phyloP scores from a whole-genome alignment of 2,113 vertebrate species.

The Semicossyphus pulcher region DNA sequence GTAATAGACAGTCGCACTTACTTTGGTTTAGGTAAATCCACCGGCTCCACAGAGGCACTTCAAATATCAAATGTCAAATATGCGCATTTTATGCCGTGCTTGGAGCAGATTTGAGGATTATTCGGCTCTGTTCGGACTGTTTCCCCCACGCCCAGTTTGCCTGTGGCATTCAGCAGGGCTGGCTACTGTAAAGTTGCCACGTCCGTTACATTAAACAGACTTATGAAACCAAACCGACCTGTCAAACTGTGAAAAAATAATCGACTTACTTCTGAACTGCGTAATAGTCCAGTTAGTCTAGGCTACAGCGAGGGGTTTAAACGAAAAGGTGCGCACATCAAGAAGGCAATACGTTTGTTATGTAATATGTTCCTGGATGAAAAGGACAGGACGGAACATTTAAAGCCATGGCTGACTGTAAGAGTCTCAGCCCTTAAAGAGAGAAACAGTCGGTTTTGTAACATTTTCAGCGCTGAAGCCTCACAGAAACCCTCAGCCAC shows the following conservation, averaged over 20 bases:
- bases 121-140: conserved; percentile 43
- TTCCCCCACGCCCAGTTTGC: conserved; percentile 77
- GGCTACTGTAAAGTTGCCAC: conserved; percentile 80
- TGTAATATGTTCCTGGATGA: conserved; percentile 63
- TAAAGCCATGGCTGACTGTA: not conserved
- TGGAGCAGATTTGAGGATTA: conserved; percentile 38
- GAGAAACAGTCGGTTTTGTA: conserved; percentile 24
- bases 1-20: conserved; percentile 61
- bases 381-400: conserved; percentile 46
- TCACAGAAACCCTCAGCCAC: conserved; percentile 78
- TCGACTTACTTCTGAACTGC: conserved; percentile 38
- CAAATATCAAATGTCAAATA: conserved; percentile 21
- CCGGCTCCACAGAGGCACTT: conserved; percentile 22
- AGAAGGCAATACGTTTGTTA: conserved; percentile 66
- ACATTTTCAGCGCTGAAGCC: conserved; percentile 40
- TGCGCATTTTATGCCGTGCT: conserved; percentile 38
- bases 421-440: not conserved
- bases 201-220: conserved; percentile 63
- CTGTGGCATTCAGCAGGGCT: conserved; percentile 62
- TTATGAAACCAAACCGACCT: conserved; percentile 35
- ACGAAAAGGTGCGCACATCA: conserved; percentile 48
- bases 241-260: not conserved
- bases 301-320: conserved; percentile 11
- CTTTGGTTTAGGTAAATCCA: conserved; percentile 54
- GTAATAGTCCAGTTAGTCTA: conserved; percentile 36